These are phyloP conservation scores for Acanthiza pusilla DNA, from an alignment of 2,797 vertebrate genomes.

Conservation along the genomic window DNA sequence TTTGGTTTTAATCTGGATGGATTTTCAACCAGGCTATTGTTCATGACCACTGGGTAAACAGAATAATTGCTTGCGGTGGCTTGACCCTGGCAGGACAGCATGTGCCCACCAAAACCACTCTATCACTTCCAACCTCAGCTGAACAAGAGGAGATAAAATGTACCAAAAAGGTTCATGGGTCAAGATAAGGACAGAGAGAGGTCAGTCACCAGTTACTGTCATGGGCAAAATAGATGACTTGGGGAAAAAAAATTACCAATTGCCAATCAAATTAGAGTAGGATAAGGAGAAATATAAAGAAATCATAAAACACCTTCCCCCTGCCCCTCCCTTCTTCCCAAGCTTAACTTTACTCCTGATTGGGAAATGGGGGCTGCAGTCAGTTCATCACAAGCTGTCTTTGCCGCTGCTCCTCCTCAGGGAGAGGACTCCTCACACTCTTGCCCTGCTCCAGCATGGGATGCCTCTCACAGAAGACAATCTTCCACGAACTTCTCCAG, in stretches of 20 bases:
- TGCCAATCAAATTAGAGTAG: not conserved
- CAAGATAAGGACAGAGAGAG: not conserved
- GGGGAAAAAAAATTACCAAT: not conserved
- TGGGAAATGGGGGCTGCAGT: not conserved
- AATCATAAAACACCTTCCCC: not conserved
- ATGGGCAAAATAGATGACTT: not conserved
- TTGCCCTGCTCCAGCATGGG: not conserved
- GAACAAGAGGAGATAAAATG: not conserved
- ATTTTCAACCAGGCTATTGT: not conserved
- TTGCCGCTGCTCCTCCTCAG: fast-evolving
- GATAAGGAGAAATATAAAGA: not conserved
- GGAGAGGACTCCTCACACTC: not conserved
- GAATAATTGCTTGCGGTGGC: not conserved
- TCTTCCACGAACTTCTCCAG: not conserved
- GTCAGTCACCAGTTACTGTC: not conserved
- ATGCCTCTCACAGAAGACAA: not conserved
- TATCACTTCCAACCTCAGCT: not conserved
- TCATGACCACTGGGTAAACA: not conserved
- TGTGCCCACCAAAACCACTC: not conserved
- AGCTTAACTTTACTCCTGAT: fast-evolving
- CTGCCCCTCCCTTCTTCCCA: not conserved
- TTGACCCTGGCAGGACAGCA: not conserved
- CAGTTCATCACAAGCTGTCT: not conserved
- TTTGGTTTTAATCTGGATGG: not conserved
- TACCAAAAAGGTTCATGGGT: fast-evolving